Percentiles rank a stretch among this genome's conserved stretches.
Evolutionary conservation across 2,888 invertebrate species (phyloP).

Genomic region (Ctenicera cuprea): DNA sequence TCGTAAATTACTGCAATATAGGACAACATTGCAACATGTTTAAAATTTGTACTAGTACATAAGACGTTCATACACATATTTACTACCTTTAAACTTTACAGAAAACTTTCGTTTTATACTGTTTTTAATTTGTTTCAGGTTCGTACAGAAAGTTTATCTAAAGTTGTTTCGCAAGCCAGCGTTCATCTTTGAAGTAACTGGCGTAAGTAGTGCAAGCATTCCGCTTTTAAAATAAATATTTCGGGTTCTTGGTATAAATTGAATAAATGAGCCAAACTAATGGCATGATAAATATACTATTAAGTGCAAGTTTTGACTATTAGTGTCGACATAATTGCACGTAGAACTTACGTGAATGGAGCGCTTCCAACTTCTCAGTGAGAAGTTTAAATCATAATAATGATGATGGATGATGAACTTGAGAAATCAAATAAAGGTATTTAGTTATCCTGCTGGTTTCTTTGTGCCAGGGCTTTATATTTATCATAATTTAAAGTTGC

Average conservation of each 20-base stretch:
- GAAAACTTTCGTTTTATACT: constrained; percentile 20
- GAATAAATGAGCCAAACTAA: constrained; percentile 57
- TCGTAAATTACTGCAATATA: no score
- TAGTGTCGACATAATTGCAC: constrained; percentile 67
- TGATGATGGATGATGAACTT: constrained; percentile 66
- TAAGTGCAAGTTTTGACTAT: constrained; percentile 66
- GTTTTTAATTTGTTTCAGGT: constrained; percentile 45
- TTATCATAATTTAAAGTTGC: constrained; percentile 45
- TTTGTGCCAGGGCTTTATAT: constrained; percentile 34
- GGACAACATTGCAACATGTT: no score
- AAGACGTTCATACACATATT: neutral
- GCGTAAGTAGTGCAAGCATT: constrained; percentile 47
- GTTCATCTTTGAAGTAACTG: constrained; percentile 33
- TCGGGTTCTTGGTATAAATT: constrained; percentile 44
- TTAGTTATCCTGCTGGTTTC: constrained; percentile 38
- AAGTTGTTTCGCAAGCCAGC: constrained; percentile 14
- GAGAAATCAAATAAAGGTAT: constrained; percentile 54
- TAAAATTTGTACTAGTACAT: no score
- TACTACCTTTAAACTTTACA: neutral
- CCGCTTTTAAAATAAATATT: constrained; percentile 48
- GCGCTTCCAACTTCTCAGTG: constrained; percentile 62
- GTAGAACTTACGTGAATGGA: constrained; percentile 63
- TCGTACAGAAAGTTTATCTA: constrained; percentile 38
- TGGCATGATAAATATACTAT: constrained; percentile 64
- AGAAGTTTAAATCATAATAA: constrained; percentile 64